Base-by-base conservation (phyloP, 2,888 invertebrate species). In the Cybosia mesomella region DNA sequence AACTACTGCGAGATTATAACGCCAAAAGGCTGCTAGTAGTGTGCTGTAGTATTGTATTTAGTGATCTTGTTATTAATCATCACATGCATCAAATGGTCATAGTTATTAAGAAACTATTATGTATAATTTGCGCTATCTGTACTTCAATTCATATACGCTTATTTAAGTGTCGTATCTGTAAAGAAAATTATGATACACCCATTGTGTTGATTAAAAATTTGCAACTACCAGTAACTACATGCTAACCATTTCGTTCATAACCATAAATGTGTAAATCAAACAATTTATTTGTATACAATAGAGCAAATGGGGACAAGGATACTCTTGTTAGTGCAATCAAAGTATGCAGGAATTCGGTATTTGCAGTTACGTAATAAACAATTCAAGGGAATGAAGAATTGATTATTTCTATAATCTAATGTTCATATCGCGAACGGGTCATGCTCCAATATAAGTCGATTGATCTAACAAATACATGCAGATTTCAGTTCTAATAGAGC, bases 241-340 rank as follows among this genome's bases (percentile, higher is more conserved):
- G 64, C 71, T 66, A 74, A 68, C 68, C 57, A 78, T 72, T 71
- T 36, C 32, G 54, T 66, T 54, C 39, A 64, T 69, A 60, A 64
- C 63, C 34, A 54, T 64, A 54, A 59, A 67, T 72, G 53, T 39
- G 71, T 80, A 76, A 73, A 76, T 77, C 67, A 74, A 53, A 76
- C 63, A 76, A 69, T 73, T 70, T 72, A 68, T 73, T 70, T 58
- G 34, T 65, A 65, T 70, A 62, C 59, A 68, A 34, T 43, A 65
- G 36, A 32, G 67, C 62, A 55, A 79, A 77, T 53, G 58, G 36
- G 79, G 67, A 76, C 79, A 79, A 79, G 77, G 76, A 60, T 76
- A 36, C 55, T 21, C 39, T 67, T 67, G 58, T 69, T 73, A 68
- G 57, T 49, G 15, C 13, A 58, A 61, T 57, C 28, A 53, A n/a